Evolutionary conservation across 1,140 invertebrate genomes (phyloP), one percentile per base, ranked within the genome.

Genomic region (Eumaeus atala): DNA sequence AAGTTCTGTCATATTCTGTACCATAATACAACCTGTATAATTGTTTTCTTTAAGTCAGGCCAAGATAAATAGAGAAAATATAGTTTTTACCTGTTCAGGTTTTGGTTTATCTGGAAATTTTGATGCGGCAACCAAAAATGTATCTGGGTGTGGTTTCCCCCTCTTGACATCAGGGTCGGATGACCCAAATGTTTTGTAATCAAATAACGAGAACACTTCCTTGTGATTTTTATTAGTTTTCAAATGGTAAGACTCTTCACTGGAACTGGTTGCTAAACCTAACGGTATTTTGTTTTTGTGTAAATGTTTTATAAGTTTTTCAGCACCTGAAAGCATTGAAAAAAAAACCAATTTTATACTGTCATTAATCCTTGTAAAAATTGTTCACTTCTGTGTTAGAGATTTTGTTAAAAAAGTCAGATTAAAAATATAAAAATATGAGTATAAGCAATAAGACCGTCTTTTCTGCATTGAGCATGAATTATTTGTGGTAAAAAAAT

Each of bases 121-220:
- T 14, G 79, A 78, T 12, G 93, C 92, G 63, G 92, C 91, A 9
- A 95, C 89, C 28, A 93, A 75, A 82, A 95, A 96, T 62, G 93
- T 92, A 72, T 95, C 94, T 3, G 95, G 95, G 48, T 88, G 82
- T 6, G 94, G 95, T 88, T 96, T 96, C 9, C 94, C 93, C 51
- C 87, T 81, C 65, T 91, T 91, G 0, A 95, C 92, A 69, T 93
- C 92, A 10, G 92, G 90, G 77, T 96, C 94, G 42, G 91, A 91
- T 28, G 91, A 90, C 9, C 91, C 92, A 53, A 90, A 87, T 5
- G 95, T 93, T 56, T 91, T 89, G 70, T 92, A 93, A 60, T 87
- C 72, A 69, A 94, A 95, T 48, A 91, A 66, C 10, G 72, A 62
- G 67, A 94, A 92, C 6, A 94, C 72, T 8, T 91, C 87, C 66